Percentiles rank a stretch among this genome's conserved stretches.
phyloP scores from a whole-genome alignment of 2,888 invertebrate genomes.

The Drosophila cognata region DNA sequence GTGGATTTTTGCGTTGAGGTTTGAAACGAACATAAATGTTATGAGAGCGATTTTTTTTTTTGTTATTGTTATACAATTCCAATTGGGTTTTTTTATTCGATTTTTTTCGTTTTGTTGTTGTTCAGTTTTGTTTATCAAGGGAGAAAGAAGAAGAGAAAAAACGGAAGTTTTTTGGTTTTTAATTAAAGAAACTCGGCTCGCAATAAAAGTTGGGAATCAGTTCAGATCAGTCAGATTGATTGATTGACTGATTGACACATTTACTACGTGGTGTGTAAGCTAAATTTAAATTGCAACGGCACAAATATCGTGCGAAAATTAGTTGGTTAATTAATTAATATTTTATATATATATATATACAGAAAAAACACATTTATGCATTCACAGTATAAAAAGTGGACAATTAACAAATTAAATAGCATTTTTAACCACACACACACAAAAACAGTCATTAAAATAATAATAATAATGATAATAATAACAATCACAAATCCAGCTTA shows the following conservation, averaged over 20 bases:
- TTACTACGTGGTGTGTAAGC: constrained; percentile 24
- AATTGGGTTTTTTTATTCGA: constrained; percentile 41
- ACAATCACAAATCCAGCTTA: not conserved
- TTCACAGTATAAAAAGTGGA: constrained; percentile 16
- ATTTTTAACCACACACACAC: not conserved
- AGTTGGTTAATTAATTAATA: constrained; percentile 27
- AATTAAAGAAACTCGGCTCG: constrained; percentile 48
- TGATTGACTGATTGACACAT: constrained; percentile 31
- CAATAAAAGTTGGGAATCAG: constrained; percentile 39
- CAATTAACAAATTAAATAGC: constrained; percentile 9
- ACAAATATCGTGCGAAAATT: constrained; percentile 47
- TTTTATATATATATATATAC: not conserved
- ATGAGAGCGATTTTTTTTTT: constrained; percentile 35
- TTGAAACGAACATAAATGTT: constrained; percentile 82
- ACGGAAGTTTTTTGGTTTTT: constrained; percentile 76
- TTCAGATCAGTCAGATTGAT: constrained; percentile 37
- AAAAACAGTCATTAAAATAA: not conserved
- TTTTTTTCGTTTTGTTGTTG: constrained; percentile 56
- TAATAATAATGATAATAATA: not conserved
- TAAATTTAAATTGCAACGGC: constrained; percentile 48
- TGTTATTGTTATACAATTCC: constrained; percentile 19
- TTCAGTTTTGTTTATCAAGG: constrained; percentile 80
- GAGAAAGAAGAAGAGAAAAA: constrained; percentile 85
- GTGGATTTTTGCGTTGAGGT: constrained; percentile 43
- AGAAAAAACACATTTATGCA: constrained; percentile 46